Evolutionary conservation across 2,797 vertebrate species (phyloP).

Genomic region (Aphelocoma californica): DNA sequence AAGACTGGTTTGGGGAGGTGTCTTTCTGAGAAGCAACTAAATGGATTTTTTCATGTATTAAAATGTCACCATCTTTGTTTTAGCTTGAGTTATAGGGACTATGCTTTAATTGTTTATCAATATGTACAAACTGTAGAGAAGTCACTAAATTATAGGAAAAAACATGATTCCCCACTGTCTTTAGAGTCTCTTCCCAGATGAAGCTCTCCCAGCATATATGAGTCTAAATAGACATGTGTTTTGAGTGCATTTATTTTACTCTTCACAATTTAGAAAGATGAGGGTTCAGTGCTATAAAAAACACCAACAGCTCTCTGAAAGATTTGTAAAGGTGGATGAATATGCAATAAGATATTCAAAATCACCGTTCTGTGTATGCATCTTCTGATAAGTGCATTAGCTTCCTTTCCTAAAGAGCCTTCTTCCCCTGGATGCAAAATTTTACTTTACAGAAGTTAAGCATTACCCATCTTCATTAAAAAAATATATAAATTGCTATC

Average conservation of each 20-base stretch:
- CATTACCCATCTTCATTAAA: not conserved
- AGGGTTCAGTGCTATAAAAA: not conserved
- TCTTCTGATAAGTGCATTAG: not conserved
- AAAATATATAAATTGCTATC: not conserved
- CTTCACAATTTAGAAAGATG: not conserved
- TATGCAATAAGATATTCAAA: not conserved
- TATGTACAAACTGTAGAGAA: not conserved
- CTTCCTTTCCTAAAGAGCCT: not conserved
- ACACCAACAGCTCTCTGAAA: fast-evolving
- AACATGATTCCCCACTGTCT: not conserved
- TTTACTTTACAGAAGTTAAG: not conserved
- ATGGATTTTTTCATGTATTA: not conserved
- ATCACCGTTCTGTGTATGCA: not conserved
- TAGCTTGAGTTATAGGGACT: not conserved
- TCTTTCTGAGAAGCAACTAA: not conserved
- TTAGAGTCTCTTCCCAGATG: not conserved
- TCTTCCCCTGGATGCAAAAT: not conserved
- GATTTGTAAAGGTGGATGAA: not conserved
- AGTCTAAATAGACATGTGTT: not conserved
- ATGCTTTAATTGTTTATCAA: not conserved
- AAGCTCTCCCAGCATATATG: not conserved
- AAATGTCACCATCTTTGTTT: not conserved
- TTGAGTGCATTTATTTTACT: not conserved
- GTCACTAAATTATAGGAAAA: not conserved
- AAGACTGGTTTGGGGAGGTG: not conserved